Base-by-base conservation (phyloP, 2,888 invertebrate species). In the Ptychoptera albimana region DNA sequence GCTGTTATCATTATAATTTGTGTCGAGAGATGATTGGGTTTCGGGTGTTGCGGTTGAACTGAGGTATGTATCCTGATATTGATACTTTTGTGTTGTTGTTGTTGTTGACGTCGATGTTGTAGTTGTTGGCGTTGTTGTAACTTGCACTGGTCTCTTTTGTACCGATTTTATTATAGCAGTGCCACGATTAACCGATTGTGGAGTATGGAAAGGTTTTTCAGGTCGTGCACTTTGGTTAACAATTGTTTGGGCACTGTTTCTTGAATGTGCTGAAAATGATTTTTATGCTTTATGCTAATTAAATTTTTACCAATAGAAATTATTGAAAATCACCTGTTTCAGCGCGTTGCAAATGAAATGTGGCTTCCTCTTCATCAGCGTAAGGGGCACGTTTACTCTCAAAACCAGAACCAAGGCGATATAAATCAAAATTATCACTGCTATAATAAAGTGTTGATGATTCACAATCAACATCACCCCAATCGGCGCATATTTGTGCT, bases 401-500 rank as follows among this genome's bases (percentile, higher is more conserved):
- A 59, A 71, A 77, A 56, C 82, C 81, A 54, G 82, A 81, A 60
- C 83, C 83, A 52, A 82, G 72, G 57, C 80, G 77, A 70, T 85
- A 86, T 56, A 87, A 73, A 71, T 87, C 87, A 58, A 87, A 84
- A 69, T 83, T 83, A 70, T 86, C 84, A 61, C 83, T 84, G 52
- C 77, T 75, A 58, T 79, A 79, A 66, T 81, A 84, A 52, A 85
- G 70, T 38, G 84, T 82, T 12, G 82, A 76, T 32, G 83, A 81
- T 55, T 79, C 80, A 60, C 91, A 91, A 57, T 87, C 87, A 1
- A 89, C 82, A 60, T 89, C 88, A 50, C 84, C 86, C 82, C 87
- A 87, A 57, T 88, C 83, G 39, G 89, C 89, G 62, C 89, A 91
- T 16, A 88, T 89, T 67, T 88, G 86, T 46, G 86, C 85, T 61